Evolutionary conservation across 2,113 vertebrate species (phyloP).

Genomic region (Himantopus leucocephalus): DNA sequence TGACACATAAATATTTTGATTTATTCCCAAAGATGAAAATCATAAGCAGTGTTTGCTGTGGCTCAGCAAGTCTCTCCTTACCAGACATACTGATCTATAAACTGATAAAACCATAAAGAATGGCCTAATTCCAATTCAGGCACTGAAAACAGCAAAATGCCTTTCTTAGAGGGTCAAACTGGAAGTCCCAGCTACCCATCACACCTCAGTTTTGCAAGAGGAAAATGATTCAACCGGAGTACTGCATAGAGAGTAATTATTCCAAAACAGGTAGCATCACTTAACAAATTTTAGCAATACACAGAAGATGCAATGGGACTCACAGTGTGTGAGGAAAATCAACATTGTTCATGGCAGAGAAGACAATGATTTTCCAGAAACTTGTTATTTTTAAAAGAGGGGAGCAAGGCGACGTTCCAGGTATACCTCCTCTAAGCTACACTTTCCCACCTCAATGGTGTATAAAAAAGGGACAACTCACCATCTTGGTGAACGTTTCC

Average conservation of each 20-base stretch:
- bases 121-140: not conserved
- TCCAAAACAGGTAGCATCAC: not conserved
- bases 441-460: not conserved
- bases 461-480: not conserved
- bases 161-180: not conserved
- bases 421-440: not conserved
- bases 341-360: not conserved
- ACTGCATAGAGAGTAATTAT: not conserved
- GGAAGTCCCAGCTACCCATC: not conserved
- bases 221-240: not conserved
- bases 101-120: not conserved
- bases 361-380: not conserved
- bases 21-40: not conserved
- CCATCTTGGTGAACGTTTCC: not conserved
- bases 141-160: not conserved
- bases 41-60: not conserved
- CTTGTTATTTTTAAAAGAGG: not conserved
- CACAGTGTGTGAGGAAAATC: not conserved
- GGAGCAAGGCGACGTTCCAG: not conserved
- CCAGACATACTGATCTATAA: not conserved
- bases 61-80: not conserved
- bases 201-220: not conserved
- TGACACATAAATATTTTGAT: not conserved
- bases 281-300: not conserved
- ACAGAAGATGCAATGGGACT: not conserved